Percentiles rank a stretch among this genome's conserved stretches.
Evolutionary conservation across 1,140 invertebrate genomes (phyloP).

Genomic region (Diachasmimorpha longicaudata): DNA sequence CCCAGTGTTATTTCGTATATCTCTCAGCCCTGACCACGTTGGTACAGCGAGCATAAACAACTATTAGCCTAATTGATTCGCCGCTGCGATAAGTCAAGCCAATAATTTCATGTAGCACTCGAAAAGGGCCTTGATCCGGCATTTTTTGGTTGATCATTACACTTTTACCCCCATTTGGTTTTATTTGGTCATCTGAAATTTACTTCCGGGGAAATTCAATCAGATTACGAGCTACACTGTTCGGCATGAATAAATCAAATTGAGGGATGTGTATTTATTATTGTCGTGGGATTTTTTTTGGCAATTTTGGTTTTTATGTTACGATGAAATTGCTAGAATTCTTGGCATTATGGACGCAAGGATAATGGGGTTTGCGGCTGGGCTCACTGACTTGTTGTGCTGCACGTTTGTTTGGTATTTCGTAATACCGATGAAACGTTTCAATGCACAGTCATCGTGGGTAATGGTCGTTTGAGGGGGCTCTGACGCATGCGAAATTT

Average conservation of each 20-base stretch:
- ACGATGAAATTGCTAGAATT: background rate
- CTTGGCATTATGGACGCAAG: background rate
- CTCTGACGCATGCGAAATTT: background rate
- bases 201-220: slow-evolving; percentile 18
- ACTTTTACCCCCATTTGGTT: background rate
- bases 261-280: background rate
- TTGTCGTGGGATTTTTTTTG: background rate
- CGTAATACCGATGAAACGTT: background rate
- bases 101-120: slow-evolving; percentile 44
- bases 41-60: slow-evolving; percentile 39
- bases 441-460: background rate
- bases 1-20: slow-evolving; percentile 10
- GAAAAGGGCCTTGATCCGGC: slow-evolving; percentile 8
- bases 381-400: background rate
- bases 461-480: background rate
- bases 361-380: background rate
- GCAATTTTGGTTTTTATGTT: background rate
- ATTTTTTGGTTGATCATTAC: slow-evolving; percentile 9
- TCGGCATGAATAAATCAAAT: background rate
- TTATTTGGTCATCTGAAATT: background rate
- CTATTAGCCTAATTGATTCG: slow-evolving; percentile 55
- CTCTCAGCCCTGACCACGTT: slow-evolving; percentile 11
- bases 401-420: background rate
- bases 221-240: slow-evolving; percentile 1
- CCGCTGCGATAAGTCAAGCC: slow-evolving; percentile 36